Percentiles rank a stretch among this genome's conserved stretches.
Evolutionary conservation across 2,797 vertebrate species (phyloP).

Genomic region (Lacerta agilis): DNA sequence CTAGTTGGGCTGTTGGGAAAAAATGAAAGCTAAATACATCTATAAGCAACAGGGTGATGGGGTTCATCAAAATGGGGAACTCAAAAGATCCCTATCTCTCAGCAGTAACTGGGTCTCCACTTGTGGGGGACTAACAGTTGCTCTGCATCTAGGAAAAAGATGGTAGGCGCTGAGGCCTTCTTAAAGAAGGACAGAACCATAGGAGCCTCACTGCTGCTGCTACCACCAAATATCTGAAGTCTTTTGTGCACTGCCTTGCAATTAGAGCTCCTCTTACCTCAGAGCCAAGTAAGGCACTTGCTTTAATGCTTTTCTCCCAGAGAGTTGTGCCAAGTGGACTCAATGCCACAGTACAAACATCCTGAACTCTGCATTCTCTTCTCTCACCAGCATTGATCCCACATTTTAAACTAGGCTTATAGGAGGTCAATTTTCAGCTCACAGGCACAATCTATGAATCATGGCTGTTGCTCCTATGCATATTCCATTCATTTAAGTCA

Average conservation of each 20-base stretch:
- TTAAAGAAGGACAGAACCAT: conserved; percentile 31
- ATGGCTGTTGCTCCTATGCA: no score
- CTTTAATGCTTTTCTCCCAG: conserved; percentile 51
- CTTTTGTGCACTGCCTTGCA: conserved; percentile 50
- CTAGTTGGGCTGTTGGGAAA: conserved; percentile 39
- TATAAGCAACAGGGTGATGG: conserved; percentile 36
- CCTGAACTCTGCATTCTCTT: conserved; percentile 51
- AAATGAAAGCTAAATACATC: conserved; percentile 9
- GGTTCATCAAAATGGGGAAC: not conserved
- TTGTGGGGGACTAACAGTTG: conserved; percentile 5
- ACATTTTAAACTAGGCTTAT: not conserved
- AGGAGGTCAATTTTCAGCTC: not conserved
- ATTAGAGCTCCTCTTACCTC: conserved; percentile 49
- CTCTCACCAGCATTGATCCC: conserved; percentile 48
- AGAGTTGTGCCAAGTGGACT: conserved; percentile 35
- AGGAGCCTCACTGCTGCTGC: conserved; percentile 39
- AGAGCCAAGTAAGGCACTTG: conserved; percentile 76
- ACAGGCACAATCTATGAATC: not conserved
- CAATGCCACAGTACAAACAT: conserved; percentile 36
- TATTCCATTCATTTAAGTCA: not conserved
- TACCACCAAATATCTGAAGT: not conserved
- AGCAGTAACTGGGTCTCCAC: conserved; percentile 26
- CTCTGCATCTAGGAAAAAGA: not conserved
- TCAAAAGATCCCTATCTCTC: not conserved
- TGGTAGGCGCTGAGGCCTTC: not conserved